These are phyloP conservation scores for Hippolais icterina DNA, from an alignment of 2,113 vertebrate species.

Conservation along the genomic window DNA sequence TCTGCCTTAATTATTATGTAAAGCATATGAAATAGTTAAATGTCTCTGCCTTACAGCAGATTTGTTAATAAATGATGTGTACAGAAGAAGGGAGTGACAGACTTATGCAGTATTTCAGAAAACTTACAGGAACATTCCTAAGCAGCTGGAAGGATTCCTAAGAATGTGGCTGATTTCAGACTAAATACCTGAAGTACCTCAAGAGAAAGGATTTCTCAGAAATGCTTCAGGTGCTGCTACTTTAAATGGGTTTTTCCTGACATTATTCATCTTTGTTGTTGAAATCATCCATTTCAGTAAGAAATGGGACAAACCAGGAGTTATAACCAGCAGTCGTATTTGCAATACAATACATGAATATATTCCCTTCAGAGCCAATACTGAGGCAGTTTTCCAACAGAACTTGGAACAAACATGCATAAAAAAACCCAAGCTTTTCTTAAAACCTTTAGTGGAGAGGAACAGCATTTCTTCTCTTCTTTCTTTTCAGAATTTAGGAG, in stretches of 20 bases:
- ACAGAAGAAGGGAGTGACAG: neutral
- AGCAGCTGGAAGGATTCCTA: neutral
- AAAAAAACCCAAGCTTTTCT: neutral
- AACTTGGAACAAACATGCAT: neutral
- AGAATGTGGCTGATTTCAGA: neutral
- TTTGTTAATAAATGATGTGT: neutral
- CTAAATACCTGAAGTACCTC: neutral
- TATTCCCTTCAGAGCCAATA: neutral
- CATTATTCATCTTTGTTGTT: neutral
- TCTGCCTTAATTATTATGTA: neutral
- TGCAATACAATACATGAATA: neutral
- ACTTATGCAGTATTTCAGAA: neutral
- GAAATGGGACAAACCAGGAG: neutral
- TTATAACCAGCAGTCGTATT: neutral
- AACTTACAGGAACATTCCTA: neutral
- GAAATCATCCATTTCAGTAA: neutral
- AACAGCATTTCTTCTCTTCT: neutral
- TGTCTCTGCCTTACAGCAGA: neutral
- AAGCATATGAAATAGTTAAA: neutral
- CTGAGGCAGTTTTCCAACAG: conserved; percentile 11
- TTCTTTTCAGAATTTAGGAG: neutral
- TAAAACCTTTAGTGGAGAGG: neutral
- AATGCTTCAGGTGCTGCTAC: neutral
- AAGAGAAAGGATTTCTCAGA: neutral
- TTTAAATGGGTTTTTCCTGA: neutral